Evolutionary conservation across 1,140 invertebrate species (phyloP).

Genomic region (Zaprionus ornatus): DNA sequence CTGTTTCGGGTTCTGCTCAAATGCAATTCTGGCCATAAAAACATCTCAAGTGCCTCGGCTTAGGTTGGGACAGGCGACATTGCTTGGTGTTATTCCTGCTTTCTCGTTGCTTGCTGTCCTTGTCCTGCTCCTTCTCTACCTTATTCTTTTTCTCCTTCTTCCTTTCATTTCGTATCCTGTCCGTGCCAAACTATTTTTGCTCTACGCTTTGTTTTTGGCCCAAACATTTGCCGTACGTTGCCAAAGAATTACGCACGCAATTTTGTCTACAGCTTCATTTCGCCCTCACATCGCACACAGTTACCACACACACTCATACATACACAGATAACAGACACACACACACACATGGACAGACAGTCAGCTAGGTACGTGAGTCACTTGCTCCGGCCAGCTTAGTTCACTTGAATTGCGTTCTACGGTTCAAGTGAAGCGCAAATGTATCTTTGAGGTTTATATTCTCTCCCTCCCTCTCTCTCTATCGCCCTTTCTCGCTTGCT

Average conservation of each 20-base stretch:
- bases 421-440: conserved; percentile 80
- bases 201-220: conserved; percentile 31
- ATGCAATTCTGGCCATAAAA: conserved; percentile 26
- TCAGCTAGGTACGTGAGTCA: conserved; percentile 32
- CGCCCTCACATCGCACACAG: conserved; percentile 42
- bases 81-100: not conserved
- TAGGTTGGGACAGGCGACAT: conserved; percentile 43
- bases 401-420: conserved; percentile 69
- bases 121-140: not conserved
- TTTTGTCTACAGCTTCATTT: conserved; percentile 78
- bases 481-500: conserved; percentile 7
- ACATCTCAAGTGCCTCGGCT: conserved; percentile 33
- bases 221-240: conserved; percentile 56
- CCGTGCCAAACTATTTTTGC: conserved; percentile 29
- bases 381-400: conserved; percentile 66
- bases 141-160: not conserved
- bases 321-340: conserved; percentile 11
- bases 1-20: not conserved
- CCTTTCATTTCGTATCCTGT: not conserved
- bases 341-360: conserved; percentile 4
- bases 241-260: conserved; percentile 72
- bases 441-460: conserved; percentile 82
- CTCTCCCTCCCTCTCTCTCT: conserved; percentile 12
- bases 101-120: not conserved
- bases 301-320: not conserved